Evolutionary conservation across 2,888 invertebrate species (phyloP), one percentile per base, ranked within the genome.

Genomic region (Agriotes lineatus): DNA sequence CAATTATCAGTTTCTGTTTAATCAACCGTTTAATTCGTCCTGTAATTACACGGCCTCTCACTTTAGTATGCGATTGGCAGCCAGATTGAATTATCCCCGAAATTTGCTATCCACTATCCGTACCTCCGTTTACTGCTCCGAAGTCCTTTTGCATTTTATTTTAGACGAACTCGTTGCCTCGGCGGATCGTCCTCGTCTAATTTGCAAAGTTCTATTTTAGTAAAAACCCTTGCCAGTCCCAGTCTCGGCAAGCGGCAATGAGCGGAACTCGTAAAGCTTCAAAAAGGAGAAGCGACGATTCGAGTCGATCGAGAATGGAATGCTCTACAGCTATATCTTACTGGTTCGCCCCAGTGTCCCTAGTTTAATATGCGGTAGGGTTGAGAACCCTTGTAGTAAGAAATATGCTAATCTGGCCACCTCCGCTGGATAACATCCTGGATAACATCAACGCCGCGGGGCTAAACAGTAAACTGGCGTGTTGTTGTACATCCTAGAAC

Each of bases 1-100:
- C 65, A 74, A 74, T 74, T 74, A 72, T 70, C 72, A 60, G 69
- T 67, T 71, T 70, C 70, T 74, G 72, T 72, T 72, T 72, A 72
- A 72, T 72, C 69, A 74, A 71, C 67, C 69, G 65, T 67, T 72
- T 72, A 74, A 74, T 72, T 74, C 63, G 59, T 60, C 52, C 66
- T 64, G 64, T 64, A 69, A 69, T 69, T 69, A 64, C 63, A 60
- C 59, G 44, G 45, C 54, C 59, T 59, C 64, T 63, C 63, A 59
- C 69, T 64, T 63, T 60, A 59, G 37, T 54, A 59, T 59, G 58
- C 57, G 45, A 67, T 61, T 39, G 54, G 42, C 52, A 61, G 12
- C 48, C 20, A 54, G 37, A 59, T 54, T 52, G 39, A 59, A 54
- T 60, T 66, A 54, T 66, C 44, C 48, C 45, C 16, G 19, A 60